Conservation (phyloP, 2,113 vertebrate species). For the Sander vitreus region DNA sequence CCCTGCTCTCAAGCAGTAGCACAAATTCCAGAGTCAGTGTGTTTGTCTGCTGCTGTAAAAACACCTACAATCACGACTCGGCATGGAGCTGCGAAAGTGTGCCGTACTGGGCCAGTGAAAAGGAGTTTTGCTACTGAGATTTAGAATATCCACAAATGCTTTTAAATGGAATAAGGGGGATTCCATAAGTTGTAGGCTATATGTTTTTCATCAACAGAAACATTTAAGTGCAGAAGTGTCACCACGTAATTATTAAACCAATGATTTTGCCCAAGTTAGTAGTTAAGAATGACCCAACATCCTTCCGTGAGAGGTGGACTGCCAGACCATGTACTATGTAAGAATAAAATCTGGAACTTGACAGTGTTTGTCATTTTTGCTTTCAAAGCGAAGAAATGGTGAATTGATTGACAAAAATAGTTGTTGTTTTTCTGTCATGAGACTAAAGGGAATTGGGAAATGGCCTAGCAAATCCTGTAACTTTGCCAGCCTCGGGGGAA, state of each 20-base stretch:
- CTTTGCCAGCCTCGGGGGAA: background rate
- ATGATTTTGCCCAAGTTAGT: background rate
- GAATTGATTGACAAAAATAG: background rate
- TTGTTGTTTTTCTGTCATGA: background rate
- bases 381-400: background rate
- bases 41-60: background rate
- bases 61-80: background rate
- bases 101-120: too few relatives aligned
- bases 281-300: background rate
- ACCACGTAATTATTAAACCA: background rate
- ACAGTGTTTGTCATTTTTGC: background rate
- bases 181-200: background rate
- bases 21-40: too few relatives aligned
- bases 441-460: background rate
- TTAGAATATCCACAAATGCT: background rate
- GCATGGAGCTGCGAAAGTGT: background rate
- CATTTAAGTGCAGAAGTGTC: background rate
- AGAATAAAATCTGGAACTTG: background rate
- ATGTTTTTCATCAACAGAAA: background rate
- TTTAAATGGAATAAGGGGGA: too few relatives aligned
- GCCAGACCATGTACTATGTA: background rate
- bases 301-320: background rate
- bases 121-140: background rate
- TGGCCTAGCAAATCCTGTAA: background rate
- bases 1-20: too few relatives aligned